Conservation (phyloP, 2,888 invertebrate species). For the Halictus quadricinctus region DNA sequence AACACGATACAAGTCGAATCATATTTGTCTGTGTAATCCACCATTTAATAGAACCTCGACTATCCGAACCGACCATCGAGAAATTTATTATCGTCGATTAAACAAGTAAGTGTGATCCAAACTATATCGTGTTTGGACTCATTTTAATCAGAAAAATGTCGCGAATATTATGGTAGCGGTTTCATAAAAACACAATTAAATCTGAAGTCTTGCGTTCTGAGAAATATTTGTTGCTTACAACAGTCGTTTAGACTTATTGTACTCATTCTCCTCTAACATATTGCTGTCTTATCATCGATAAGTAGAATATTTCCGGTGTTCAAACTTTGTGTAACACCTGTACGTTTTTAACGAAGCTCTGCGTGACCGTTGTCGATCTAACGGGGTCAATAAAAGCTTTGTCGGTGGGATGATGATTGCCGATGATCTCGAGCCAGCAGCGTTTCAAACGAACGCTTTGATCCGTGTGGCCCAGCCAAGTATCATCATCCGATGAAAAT, state of each 20-base stretch:
- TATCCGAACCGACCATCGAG: background rate
- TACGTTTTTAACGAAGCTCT: background rate
- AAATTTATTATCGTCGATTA: background rate
- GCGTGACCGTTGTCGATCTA: background rate
- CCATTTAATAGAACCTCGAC: background rate
- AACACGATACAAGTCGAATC: background rate
- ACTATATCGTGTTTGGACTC: background rate
- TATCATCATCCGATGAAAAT: constrained; percentile 67
- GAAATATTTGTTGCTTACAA: too few species aligned
- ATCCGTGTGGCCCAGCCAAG: constrained; percentile 55
- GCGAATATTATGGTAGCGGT: background rate
- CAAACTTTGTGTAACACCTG: background rate
- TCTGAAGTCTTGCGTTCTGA: too few species aligned
- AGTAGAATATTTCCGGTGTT: too few species aligned
- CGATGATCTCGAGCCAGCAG: constrained; percentile 21
- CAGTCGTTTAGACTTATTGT: too few species aligned
- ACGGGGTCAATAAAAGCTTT: background rate
- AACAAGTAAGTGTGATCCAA: too few species aligned
- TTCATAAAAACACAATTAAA: background rate
- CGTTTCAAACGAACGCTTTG: constrained; percentile 58
- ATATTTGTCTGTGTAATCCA: background rate
- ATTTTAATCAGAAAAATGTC: background rate
- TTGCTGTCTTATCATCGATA: too few species aligned
- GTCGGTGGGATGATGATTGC: background rate
- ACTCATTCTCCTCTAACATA: too few species aligned